These are phyloP conservation scores for Drosophila tripunctata DNA, from an alignment of 2,888 invertebrate species.

Conservation along the genomic window DNA sequence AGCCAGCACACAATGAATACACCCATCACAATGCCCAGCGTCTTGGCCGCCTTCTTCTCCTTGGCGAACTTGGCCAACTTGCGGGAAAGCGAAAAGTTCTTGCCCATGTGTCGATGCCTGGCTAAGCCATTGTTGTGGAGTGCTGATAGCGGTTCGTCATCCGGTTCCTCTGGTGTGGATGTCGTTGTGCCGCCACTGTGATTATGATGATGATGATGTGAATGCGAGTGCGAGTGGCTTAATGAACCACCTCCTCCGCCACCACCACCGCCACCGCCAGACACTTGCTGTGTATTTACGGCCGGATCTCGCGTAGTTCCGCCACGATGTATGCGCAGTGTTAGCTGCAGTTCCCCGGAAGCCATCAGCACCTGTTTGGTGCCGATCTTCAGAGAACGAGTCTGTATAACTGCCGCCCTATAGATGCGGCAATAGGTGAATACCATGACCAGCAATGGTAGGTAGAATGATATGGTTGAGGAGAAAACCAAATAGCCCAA, in stretches of 20 bases:
- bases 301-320: conserved; percentile 89
- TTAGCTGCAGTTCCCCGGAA: conserved; percentile 93
- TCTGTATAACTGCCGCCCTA: conserved; percentile 96
- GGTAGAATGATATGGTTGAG: conserved; percentile 98
- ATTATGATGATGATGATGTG: conserved; percentile 82
- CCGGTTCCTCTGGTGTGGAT: conserved; percentile 88
- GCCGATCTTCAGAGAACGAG: conserved; percentile 94
- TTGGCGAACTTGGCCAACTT: conserved; percentile 98
- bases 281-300: conserved; percentile 68
- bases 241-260: conserved; percentile 83
- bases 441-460: conserved; percentile 98
- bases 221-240: conserved; percentile 81
- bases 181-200: conserved; percentile 84
- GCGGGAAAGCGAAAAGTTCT: conserved; percentile 96
- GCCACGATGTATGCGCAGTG: conserved; percentile 96
- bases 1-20: conserved; percentile 98
- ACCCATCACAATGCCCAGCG: conserved; percentile 98
- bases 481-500: conserved; percentile 98
- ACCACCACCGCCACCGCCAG: conserved; percentile 80
- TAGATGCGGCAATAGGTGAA: conserved; percentile 99
- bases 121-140: conserved; percentile 91
- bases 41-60: conserved; percentile 99
- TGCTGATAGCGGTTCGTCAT: conserved; percentile 90
- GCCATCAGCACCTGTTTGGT: conserved; percentile 95
- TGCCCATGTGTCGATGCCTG: conserved; percentile 90